Conservation (phyloP, 2,888 invertebrate species). For the Anorthoa munda region DNA sequence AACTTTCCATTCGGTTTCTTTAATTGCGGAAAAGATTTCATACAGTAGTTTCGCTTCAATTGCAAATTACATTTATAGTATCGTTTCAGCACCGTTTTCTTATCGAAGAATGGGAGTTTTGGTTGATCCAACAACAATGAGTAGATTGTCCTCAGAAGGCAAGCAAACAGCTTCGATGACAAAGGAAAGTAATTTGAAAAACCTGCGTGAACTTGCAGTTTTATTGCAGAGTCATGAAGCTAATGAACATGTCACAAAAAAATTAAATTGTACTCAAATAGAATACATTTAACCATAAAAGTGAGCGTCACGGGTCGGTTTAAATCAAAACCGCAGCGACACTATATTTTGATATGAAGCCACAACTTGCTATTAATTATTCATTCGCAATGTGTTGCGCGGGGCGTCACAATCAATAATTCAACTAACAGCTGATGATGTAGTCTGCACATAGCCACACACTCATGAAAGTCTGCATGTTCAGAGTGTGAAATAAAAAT, state of each 20-base stretch:
- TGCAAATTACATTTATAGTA: constrained; percentile 12
- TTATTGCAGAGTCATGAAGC: constrained; percentile 72
- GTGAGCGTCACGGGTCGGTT: constrained; percentile 33
- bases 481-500: constrained; percentile 57
- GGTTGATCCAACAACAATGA: constrained; percentile 68
- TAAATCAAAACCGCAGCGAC: constrained; percentile 57
- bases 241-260: constrained; percentile 75
- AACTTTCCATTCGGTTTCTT: constrained; percentile 34
- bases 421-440: constrained; percentile 69
- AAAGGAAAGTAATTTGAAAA: constrained; percentile 80
- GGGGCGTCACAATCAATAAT: constrained; percentile 72
- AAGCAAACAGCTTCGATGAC: constrained; percentile 76
- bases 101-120: constrained; percentile 47
- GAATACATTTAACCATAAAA: constrained; percentile 41
- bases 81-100: constrained; percentile 25
- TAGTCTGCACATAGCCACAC: constrained; percentile 20
- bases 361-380: constrained; percentile 70
- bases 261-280: constrained; percentile 61
- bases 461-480: constrained; percentile 64
- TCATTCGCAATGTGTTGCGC: constrained; percentile 67
- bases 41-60: constrained; percentile 5
- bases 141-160: constrained; percentile 60
- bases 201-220: constrained; percentile 71
- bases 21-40: constrained; percentile 29
- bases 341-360: constrained; percentile 66